Conservation (phyloP, 2,888 invertebrate species). For the Drosophila monieri region DNA sequence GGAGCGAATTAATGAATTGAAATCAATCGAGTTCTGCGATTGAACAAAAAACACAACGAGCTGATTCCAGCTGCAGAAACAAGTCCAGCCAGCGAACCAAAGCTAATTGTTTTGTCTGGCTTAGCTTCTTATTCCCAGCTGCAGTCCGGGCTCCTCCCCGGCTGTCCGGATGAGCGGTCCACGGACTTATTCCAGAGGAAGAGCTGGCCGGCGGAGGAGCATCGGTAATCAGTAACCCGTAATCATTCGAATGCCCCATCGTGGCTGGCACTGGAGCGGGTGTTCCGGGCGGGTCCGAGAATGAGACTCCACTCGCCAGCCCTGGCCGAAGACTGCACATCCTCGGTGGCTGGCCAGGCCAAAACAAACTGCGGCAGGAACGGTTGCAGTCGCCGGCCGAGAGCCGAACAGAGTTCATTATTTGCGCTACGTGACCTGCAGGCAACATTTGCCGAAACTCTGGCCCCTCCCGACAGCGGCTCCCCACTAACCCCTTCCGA, state of each 20-base stretch:
- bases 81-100: slow-evolving; percentile 29
- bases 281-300: slow-evolving; percentile 13
- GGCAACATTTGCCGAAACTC: slow-evolving; percentile 42
- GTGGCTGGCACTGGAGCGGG: slow-evolving; percentile 51
- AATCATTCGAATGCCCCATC: slow-evolving; percentile 56
- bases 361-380: slow-evolving; percentile 53
- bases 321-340: background rate
- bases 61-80: slow-evolving; percentile 15
- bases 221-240: slow-evolving; percentile 63
- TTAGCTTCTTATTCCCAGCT: slow-evolving; percentile 15
- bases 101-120: slow-evolving; percentile 43
- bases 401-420: slow-evolving; percentile 57
- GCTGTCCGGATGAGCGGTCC: slow-evolving; percentile 14
- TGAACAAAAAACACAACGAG: background rate
- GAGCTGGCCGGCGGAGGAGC: slow-evolving; percentile 10
- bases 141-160: background rate
- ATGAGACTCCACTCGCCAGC: too few relatives aligned
- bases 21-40: slow-evolving; percentile 1
- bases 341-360: slow-evolving; percentile 11
- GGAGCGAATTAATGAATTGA: slow-evolving; percentile 13
- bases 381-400: slow-evolving; percentile 26
- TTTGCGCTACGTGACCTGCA: slow-evolving; percentile 73
- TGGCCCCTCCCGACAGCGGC: background rate
- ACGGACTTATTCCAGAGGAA: slow-evolving; percentile 23
- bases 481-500: slow-evolving; percentile 14